Percentiles rank a stretch among this genome's conserved stretches.
phyloP scores from a whole-genome alignment of 2,113 vertebrate species.

The Acrocephalus kingi region DNA sequence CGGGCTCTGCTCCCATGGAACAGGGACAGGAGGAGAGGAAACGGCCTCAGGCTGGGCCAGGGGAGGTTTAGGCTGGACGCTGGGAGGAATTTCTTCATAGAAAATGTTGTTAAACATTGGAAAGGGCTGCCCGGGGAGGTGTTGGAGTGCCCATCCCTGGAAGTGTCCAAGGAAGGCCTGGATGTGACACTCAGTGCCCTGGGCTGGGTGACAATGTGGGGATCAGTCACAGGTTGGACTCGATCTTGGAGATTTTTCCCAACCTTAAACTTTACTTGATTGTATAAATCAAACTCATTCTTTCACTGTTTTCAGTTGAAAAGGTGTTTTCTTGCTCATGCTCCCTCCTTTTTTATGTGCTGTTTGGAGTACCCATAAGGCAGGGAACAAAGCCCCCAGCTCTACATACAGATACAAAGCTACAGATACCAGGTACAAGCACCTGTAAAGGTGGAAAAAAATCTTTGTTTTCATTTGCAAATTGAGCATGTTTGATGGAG shows the following conservation, averaged over 20 bases:
- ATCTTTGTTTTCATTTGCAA: background rate
- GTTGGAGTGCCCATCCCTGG: background rate
- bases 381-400: background rate
- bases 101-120: background rate
- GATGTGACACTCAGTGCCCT: background rate
- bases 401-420: background rate
- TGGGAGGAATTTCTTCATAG: background rate
- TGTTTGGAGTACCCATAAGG: background rate
- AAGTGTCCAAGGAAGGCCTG: accelerated
- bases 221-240: background rate
- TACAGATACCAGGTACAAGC: too few relatives aligned
- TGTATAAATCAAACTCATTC: background rate
- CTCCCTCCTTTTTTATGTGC: background rate
- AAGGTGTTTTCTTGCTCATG: background rate
- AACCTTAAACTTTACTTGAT: background rate
- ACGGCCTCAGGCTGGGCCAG: accelerated
- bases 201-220: background rate
- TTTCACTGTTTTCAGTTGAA: background rate
- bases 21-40: background rate
- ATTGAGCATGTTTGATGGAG: background rate
- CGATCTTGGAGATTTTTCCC: background rate
- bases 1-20: background rate
- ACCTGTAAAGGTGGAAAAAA: background rate
- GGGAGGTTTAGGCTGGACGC: accelerated
- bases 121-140: background rate